Evolutionary conservation across 2,113 vertebrate genomes (phyloP), one percentile per base, ranked within the genome.

Genomic region (Odocoileus hemionus): DNA sequence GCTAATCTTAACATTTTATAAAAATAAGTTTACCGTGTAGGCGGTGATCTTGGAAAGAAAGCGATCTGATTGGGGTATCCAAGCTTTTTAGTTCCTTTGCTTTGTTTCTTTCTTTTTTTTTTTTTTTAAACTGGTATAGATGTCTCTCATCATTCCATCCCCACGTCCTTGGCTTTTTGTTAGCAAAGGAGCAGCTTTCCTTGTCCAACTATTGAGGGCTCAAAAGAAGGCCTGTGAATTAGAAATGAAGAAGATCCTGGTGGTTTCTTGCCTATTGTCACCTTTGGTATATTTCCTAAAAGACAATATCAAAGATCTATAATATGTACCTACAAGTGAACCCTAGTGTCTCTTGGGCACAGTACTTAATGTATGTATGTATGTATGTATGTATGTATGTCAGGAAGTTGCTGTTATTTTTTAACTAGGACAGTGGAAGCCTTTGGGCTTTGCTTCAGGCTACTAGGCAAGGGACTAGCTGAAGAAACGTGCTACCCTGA

Each of bases 1-100:
- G 97, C 97, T 97, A 96, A 97, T 96, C 94, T 96, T 96, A 95
- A 98, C 94, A 94, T 92, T 97, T 97, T 97, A 96, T 95, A 97
- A 95, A 98, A 97, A 97, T 94, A 96, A 95, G 17, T 90, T 93
- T 88, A 95, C 50, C 2, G 3, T 45, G 57, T 94, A 98, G 94
- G 57, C 21, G 0, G 55, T 85, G 39, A 95, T 97, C 89, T 96
- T 91, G 55, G 64, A 90, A 94, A 96, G 92, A 95, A 97, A 97
- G 74, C 28, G 33, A n/a, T 96, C 84, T 97, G 91, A 96, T 90
- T 97, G 94, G 94, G 79, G 74, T 96, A 36, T 84, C 64, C 80
- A 95, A 93, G 36, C 7, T 57, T 82, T 79, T 95, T 67, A 52
- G 12, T 86, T 94, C n/a, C 1, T 92, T 96, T 92, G 17, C 61